Percentiles rank a stretch among this genome's conserved stretches.
Conservation (phyloP, 2,113 vertebrate genomes). For the Hemiscyllium ocellatum region DNA sequence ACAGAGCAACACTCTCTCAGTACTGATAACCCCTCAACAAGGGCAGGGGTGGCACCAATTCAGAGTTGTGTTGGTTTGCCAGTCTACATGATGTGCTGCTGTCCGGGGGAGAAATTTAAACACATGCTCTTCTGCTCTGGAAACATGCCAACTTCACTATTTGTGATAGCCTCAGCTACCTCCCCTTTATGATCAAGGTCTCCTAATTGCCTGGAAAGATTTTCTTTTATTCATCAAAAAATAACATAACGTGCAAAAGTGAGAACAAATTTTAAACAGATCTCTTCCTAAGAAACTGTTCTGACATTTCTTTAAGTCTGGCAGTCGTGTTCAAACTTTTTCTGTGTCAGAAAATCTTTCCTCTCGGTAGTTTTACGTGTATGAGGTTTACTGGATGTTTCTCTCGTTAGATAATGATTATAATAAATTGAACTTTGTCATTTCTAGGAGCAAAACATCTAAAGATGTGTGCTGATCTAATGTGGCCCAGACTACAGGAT, state of each 20-base stretch:
- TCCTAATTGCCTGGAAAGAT: background rate
- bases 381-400: too few relatives aligned
- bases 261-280: background rate
- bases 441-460: background rate
- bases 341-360: background rate
- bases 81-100: too few relatives aligned
- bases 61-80: too few relatives aligned
- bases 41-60: too few relatives aligned
- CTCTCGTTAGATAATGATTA: too few relatives aligned
- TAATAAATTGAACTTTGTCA: too few relatives aligned
- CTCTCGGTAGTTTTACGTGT: background rate
- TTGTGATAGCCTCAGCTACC: background rate
- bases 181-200: background rate
- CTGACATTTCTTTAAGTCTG: background rate
- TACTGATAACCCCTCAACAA: too few relatives aligned
- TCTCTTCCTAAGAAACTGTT: background rate
- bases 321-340: background rate
- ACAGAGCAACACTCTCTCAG: too few relatives aligned
- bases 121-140: background rate
- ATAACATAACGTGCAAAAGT: background rate
- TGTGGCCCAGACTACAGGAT: too few relatives aligned
- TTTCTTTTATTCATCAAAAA: background rate
- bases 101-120: too few relatives aligned
- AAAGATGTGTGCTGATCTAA: background rate
- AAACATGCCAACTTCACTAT: background rate